Conservation (phyloP, 1,140 invertebrate species). For the Caerostris darwini region DNA sequence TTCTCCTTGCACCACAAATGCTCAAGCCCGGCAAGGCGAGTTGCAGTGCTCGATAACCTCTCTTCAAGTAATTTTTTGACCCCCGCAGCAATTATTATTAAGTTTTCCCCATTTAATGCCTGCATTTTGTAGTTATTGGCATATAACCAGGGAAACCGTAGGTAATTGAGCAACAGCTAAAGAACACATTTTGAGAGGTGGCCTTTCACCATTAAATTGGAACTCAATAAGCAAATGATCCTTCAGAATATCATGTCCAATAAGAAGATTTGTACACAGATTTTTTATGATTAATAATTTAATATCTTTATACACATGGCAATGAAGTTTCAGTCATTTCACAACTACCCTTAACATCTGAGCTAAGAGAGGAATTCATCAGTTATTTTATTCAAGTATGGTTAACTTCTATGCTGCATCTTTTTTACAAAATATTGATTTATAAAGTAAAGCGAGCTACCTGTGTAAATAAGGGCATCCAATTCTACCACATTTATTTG, state of each 20-base stretch:
- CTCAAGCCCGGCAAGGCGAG: conserved; percentile 73
- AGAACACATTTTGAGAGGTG: conserved; percentile 27
- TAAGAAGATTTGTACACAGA: background rate
- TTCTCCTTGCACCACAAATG: conserved; percentile 44
- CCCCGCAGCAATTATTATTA: background rate
- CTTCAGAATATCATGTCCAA: no score
- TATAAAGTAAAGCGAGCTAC: background rate
- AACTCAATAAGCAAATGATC: conserved; percentile 7
- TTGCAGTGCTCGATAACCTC: conserved; percentile 69
- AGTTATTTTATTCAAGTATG: background rate
- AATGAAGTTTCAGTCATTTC: background rate
- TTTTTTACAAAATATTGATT: background rate
- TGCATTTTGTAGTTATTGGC: conserved; percentile 35
- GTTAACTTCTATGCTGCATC: background rate
- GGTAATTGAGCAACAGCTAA: background rate
- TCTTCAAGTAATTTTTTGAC: conserved; percentile 3
- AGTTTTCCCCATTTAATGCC: background rate
- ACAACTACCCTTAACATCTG: background rate
- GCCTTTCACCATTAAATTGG: conserved; percentile 7
- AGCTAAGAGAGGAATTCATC: background rate
- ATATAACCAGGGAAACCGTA: conserved; percentile 1
- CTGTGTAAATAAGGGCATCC: conserved; percentile 10
- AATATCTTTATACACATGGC: background rate
- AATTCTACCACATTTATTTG: background rate
- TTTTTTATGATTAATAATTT: background rate